A percentile compares a stretch with the other conserved stretches of the same genome.
Evolutionary conservation across 2,888 invertebrate genomes (phyloP).

Genomic region (Ischnura elegans): DNA sequence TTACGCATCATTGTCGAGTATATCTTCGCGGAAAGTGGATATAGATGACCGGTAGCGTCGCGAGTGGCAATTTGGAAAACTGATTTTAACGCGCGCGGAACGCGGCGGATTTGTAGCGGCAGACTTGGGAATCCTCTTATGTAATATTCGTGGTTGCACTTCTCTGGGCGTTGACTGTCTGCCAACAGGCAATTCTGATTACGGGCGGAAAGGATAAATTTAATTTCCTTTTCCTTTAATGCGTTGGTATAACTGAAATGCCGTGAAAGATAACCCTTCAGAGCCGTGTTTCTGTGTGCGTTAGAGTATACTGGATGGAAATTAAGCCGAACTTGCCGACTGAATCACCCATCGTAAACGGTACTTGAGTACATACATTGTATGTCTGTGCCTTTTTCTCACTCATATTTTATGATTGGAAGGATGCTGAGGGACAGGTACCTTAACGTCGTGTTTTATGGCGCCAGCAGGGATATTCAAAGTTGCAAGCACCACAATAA

Average conservation of each 20-base stretch:
- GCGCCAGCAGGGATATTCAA: neutral
- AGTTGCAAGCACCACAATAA: neutral
- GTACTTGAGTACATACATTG: neutral
- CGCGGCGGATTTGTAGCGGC: no score
- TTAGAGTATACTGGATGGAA: neutral
- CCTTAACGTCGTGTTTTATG: constrained; percentile 4
- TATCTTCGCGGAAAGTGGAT: no score
- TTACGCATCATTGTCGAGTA: no score
- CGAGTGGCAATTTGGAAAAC: no score
- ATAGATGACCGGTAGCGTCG: no score
- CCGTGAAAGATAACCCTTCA: neutral
- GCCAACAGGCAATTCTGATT: neutral
- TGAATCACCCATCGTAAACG: constrained; percentile 24
- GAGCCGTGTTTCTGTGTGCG: neutral
- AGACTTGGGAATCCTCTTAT: no score
- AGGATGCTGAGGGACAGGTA: neutral
- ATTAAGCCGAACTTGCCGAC: neutral
- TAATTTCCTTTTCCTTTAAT: neutral
- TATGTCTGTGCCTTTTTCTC: neutral
- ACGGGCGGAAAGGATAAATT: neutral
- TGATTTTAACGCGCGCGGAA: no score
- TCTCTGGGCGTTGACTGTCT: neutral
- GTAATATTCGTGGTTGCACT: neutral
- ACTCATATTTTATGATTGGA: constrained; percentile 8
- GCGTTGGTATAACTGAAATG: neutral